Evolutionary conservation across 2,888 invertebrate genomes (phyloP).

Genomic region (Sussaba pulchella): DNA sequence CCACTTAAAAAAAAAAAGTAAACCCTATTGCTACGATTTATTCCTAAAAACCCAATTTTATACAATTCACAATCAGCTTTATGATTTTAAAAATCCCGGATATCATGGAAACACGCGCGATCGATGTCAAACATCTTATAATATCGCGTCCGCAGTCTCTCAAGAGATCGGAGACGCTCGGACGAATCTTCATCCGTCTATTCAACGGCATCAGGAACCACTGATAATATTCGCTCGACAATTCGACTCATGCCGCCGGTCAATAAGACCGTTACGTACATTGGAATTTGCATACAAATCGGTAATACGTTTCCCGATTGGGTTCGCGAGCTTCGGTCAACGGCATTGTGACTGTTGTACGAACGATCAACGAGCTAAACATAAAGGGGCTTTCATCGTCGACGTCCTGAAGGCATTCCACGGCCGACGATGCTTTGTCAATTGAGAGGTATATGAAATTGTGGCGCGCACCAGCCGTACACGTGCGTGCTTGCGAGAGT

Average conservation of each 20-base stretch:
- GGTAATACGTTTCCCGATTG: not conserved
- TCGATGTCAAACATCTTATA: too few species aligned
- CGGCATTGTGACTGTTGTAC: slow-evolving; percentile 52
- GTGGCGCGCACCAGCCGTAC: not conserved
- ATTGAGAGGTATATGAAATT: slow-evolving; percentile 42
- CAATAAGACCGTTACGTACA: slow-evolving; percentile 61
- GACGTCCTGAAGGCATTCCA: slow-evolving; percentile 49
- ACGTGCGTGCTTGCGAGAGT: slow-evolving; percentile 24
- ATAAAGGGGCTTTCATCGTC: slow-evolving; percentile 57
- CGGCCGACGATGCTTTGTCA: slow-evolving; percentile 57
- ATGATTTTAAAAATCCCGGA: too few species aligned
- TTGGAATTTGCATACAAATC: slow-evolving; percentile 36
- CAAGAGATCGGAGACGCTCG: not conserved
- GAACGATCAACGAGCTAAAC: slow-evolving; percentile 31
- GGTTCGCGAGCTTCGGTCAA: not conserved
- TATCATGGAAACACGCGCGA: too few species aligned
- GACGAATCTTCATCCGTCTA: not conserved
- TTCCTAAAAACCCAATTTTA: too few species aligned
- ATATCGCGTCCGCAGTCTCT: too few species aligned
- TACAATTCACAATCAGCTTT: too few species aligned
- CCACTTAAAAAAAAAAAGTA: too few species aligned
- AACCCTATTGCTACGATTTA: too few species aligned
- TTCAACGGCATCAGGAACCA: not conserved
- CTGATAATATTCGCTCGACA: slow-evolving; percentile 26
- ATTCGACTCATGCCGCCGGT: slow-evolving; percentile 55